Conservation (phyloP, 1,140 invertebrate genomes). For the Brachionus rubens region DNA sequence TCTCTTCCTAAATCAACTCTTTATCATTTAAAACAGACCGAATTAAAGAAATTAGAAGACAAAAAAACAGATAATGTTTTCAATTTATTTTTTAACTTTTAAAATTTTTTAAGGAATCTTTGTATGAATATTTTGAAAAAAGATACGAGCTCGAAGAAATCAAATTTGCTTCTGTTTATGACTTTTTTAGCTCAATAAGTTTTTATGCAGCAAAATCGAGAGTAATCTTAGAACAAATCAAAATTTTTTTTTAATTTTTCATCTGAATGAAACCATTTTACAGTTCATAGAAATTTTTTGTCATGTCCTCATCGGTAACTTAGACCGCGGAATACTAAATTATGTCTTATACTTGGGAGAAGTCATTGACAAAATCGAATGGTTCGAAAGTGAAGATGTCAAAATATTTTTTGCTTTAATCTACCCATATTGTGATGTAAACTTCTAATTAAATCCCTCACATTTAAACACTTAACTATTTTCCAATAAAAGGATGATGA, state of each 20-base stretch:
- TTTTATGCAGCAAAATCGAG: conserved; percentile 16
- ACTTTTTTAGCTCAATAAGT: conserved; percentile 33
- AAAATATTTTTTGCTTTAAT: conserved; percentile 42
- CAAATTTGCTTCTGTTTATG: conserved; percentile 17
- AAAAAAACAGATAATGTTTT: not conserved
- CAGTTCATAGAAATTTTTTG: conserved; percentile 39
- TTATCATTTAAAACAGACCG: too few relatives aligned
- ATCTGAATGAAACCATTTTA: too few relatives aligned
- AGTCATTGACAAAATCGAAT: conserved; percentile 41
- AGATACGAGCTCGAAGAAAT: conserved; percentile 34
- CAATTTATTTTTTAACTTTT: not conserved
- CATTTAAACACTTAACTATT: too few relatives aligned
- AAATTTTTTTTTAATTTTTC: too few relatives aligned
- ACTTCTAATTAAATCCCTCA: too few relatives aligned
- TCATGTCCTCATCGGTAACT: conserved; percentile 33
- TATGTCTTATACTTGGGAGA: conserved; percentile 23
- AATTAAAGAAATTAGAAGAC: too few relatives aligned
- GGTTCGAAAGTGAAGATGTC: conserved; percentile 38
- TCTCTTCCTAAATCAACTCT: too few relatives aligned
- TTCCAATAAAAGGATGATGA: conserved; percentile 37
- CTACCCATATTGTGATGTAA: conserved; percentile 42
- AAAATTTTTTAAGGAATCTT: conserved; percentile 24
- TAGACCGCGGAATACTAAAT: conserved; percentile 35
- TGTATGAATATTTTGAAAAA: conserved; percentile 39
- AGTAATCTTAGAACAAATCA: not conserved